Base-by-base conservation (phyloP, 2,113 vertebrate genomes). In the Cynoglossus semilaevis region DNA sequence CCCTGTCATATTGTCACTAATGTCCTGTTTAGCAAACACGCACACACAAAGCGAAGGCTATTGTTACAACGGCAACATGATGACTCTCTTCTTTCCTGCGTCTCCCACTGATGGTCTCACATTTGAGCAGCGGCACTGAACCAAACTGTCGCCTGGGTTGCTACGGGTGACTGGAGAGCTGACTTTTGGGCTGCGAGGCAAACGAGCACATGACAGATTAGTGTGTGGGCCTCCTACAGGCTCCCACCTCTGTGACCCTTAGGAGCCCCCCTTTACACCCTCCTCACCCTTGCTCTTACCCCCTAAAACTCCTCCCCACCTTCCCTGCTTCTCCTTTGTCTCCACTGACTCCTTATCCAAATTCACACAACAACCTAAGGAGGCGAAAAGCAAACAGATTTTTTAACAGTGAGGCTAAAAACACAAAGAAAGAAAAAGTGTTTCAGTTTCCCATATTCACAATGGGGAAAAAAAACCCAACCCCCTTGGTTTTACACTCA, bases 151-250 rank as follows among this genome's bases (percentile, higher is more conserved):
- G 77, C 83, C 88, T 70, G 59, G 84, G 91, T 91, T 92, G 81
- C 89, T 82, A 92, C 81, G 89, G 91, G 89, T 90, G 92, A 93
- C 79, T 86, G 84, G 63, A 90, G 89, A 80, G 71, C 88, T 86
- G 84, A 90, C 80, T 86, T 89, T 88, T 89, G 89, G 86, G 76
- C 85, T 91, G 85, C 82, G 77, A 85, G 88, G 91, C 90, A 93
- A 93, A 91, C 86, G 87, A 93, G 88, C 87, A 88, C 90, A 92
- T 93, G 92, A 93, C 90, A 91, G 91, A 94, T 93, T 92, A 92
- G 88, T 90, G 91, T 84, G 79, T 89, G 90, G 88, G 90, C 90
- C 90, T 92, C 85, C 77, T 69, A 84, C 85, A 88, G 88, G 86
- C 86, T 78, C 90, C 90, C 93, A 93, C 92, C 90, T 89, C 79